phyloP scores from a whole-genome alignment of 2,888 invertebrate species.

The Steromphala cineraria region DNA sequence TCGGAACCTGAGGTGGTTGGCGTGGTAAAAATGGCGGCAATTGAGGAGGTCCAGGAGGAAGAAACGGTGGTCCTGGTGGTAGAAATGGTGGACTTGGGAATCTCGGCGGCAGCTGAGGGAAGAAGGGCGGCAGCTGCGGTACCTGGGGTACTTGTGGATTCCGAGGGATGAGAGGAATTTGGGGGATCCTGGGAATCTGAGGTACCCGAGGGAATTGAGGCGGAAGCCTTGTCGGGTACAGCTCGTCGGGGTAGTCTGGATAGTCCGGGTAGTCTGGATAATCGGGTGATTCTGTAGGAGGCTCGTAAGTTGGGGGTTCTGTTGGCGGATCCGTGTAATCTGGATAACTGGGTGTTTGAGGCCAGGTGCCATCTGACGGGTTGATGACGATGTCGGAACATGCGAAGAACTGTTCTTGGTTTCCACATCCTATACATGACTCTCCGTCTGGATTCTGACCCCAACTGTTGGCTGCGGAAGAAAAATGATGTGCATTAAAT shows the following conservation, averaged over 20 bases:
- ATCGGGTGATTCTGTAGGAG: not conserved
- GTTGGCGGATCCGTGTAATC: not conserved
- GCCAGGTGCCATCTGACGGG: not conserved
- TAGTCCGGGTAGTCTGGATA: not conserved
- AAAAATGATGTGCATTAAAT: not conserved
- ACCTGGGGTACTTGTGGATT: not conserved
- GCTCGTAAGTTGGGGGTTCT: not conserved
- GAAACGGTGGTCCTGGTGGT: not conserved
- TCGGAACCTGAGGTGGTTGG: not conserved
- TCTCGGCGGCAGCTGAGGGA: not conserved
- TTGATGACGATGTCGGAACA: constrained; percentile 45
- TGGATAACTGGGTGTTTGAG: not conserved
- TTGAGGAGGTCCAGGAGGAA: not conserved
- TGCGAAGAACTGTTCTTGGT: constrained; percentile 51
- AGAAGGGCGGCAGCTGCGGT: not conserved
- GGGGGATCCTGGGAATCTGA: not conserved
- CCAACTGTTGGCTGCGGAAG: constrained; percentile 48
- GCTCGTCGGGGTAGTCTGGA: not conserved
- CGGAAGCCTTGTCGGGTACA: not conserved
- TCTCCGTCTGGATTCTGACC: constrained; percentile 42
- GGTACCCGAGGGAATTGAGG: not conserved
- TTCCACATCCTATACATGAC: constrained; percentile 48
- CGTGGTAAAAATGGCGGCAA: not conserved
- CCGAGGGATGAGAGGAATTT: not conserved
- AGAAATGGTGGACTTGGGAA: not conserved